Evolutionary conservation across 2,797 vertebrate species (phyloP).

Genomic region (Dallia pectoralis): DNA sequence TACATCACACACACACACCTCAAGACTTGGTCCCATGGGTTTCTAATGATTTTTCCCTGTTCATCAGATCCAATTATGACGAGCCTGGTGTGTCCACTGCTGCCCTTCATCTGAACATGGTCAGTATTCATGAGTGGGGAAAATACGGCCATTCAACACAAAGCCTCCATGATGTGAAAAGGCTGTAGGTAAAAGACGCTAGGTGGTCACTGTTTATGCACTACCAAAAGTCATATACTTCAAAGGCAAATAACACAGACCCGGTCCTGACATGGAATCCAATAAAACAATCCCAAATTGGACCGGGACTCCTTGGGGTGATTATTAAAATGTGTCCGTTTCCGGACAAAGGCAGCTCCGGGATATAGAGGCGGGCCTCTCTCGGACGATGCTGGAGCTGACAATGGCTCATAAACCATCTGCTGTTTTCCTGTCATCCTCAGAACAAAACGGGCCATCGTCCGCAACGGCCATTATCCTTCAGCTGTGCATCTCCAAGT

Average conservation of each 20-base stretch:
- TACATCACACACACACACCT: neutral
- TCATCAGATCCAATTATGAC: constrained; percentile 21
- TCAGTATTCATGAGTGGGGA: neutral
- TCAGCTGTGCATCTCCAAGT: constrained; percentile 37
- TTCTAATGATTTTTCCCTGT: neutral
- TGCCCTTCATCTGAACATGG: neutral
- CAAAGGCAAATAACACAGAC: constrained; percentile 31
- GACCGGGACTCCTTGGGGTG: constrained; percentile 18
- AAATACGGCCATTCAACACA: neutral
- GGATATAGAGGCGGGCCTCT: constrained; percentile 13
- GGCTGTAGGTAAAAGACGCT: constrained; percentile 14
- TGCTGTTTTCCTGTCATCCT: constrained; percentile 45
- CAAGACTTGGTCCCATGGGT: neutral
- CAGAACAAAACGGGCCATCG: constrained; percentile 30
- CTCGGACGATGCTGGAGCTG: constrained; percentile 17
- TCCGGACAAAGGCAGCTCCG: constrained; percentile 22
- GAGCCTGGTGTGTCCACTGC: neutral
- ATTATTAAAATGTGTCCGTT: constrained; percentile 29
- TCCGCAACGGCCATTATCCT: constrained; percentile 14
- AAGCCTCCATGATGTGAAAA: neutral
- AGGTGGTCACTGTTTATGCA: constrained; percentile 28
- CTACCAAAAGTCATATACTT: constrained; percentile 35
- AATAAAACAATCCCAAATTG: constrained; percentile 39
- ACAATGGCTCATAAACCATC: constrained; percentile 51
- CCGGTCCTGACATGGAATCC: constrained; percentile 23